These are phyloP conservation scores for Anguilla pacifica DNA, from an alignment of 2,797 vertebrate species.

Conservation along the genomic window DNA sequence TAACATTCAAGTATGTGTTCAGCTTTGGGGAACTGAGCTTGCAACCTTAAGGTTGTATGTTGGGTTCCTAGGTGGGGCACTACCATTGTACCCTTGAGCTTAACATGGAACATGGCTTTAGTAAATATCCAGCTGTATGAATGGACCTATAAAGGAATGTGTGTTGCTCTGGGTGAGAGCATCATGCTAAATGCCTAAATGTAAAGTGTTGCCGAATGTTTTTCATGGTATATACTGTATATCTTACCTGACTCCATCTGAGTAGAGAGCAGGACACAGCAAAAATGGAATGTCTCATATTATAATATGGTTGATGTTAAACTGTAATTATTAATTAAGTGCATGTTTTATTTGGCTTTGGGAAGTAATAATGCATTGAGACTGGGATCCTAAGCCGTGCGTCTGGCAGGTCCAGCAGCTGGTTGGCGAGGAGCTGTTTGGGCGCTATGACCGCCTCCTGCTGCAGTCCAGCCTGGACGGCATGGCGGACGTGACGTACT, in stretches of 20 bases:
- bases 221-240: no score
- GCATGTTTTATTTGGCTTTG: not conserved
- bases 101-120: not conserved
- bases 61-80: not conserved
- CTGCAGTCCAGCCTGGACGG: conserved; percentile 92
- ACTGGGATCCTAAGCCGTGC: conserved; percentile 56
- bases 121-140: not conserved
- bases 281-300: not conserved
- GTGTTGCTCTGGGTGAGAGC: no score
- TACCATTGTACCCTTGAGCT: not conserved
- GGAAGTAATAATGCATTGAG: no score
- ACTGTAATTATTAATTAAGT: not conserved
- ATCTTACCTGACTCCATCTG: not conserved
- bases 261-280: not conserved
- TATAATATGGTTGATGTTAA: not conserved
- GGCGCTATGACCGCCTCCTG: conserved; percentile 91
- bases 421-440: conserved; percentile 88
- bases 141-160: not conserved
- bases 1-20: no score
- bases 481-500: conserved; percentile 95
- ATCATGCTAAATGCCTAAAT: no score
- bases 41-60: not conserved
- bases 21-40: not conserved
- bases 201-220: no score
- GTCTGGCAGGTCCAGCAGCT: conserved; percentile 85